Base-by-base conservation (phyloP, 2,797 vertebrate species). In the Typhlichthys eigenmanni region DNA sequence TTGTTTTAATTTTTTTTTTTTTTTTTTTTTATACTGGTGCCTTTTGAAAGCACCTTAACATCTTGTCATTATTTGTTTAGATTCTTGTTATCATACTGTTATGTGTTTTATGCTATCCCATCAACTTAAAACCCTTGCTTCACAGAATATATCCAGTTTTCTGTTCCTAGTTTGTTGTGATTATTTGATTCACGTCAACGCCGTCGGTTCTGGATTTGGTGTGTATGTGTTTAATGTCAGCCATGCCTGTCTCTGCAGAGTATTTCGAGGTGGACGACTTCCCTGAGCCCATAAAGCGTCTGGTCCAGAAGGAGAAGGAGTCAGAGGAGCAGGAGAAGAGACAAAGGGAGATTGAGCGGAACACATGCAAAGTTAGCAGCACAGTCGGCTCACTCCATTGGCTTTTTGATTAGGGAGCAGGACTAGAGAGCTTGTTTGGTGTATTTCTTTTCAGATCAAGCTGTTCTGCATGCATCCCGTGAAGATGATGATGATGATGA, bases 381-480 rank as follows among this genome's bases (percentile, higher is more conserved):
- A 13, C 50, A 19, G 50, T 14, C 14, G 14, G 34, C 1, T 38
- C 34, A 38, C 6, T 38, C 8, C 34, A 16, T 51, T 51, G 9
- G 2, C 14, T 11, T 11, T 51, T 51, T n/a, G 14, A 14, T 17
- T n/a, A n/a, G 8, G 8, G 50, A 16, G 3, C 11, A 13, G 10
- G 16, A 9, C 3, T 51, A 19, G 16, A 14, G 8, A 29, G 10
- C 11, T 46, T 45, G 2, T 34, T 14, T 60, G 3, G 5, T 62
- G 34, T 71, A 47, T 45, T 57, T n/a, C 47, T 45, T 56, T 75
- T 12, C 78, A 99, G 97, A 98, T 99, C 84, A 99, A 99, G 87
- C 92, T 99, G 55, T 98, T 98, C 86, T 99, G 97, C 85, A 93
- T 98, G 92, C 96, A 99, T 90, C 97, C 98, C 54, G 90, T 95